These are phyloP conservation scores for Miltochrista miniata DNA, from an alignment of 2,888 invertebrate genomes.

Conservation along the genomic window DNA sequence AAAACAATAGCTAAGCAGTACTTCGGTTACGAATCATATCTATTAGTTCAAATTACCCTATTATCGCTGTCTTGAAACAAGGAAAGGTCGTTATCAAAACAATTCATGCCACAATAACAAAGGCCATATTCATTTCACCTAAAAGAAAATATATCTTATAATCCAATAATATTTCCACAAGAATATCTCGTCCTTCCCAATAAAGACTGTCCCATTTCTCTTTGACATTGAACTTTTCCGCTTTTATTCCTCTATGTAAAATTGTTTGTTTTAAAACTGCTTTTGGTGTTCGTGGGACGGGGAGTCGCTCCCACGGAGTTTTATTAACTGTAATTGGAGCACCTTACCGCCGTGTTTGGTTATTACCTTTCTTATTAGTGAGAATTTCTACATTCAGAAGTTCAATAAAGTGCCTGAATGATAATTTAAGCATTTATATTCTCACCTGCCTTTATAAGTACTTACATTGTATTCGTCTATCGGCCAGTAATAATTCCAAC, in stretches of 20 bases:
- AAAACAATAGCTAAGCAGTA: no score
- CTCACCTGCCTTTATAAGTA: slow-evolving; percentile 37
- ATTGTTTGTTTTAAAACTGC: slow-evolving; percentile 17
- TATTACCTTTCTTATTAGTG: slow-evolving; percentile 46
- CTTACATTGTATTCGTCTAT: slow-evolving; percentile 22
- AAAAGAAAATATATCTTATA: slow-evolving; percentile 5
- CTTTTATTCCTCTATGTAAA: slow-evolving; percentile 9
- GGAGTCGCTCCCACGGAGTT: slow-evolving; percentile 25
- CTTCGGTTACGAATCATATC: no score
- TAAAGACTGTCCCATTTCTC: slow-evolving; percentile 15
- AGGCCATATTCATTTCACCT: not conserved
- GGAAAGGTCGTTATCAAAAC: no score
- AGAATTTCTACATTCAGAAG: slow-evolving; percentile 22
- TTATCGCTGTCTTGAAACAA: no score
- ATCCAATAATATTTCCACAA: slow-evolving; percentile 5
- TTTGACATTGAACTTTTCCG: slow-evolving; percentile 11
- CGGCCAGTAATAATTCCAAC: slow-evolving; percentile 26
- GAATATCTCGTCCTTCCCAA: slow-evolving; percentile 2
- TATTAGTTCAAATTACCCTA: no score
- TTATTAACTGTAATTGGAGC: slow-evolving; percentile 36
- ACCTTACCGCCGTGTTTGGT: slow-evolving; percentile 42
- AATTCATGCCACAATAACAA: no score
- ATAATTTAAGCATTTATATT: slow-evolving; percentile 42
- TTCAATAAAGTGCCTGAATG: slow-evolving; percentile 24
- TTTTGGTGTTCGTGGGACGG: slow-evolving; percentile 11